A percentile compares a stretch with the other conserved stretches of the same genome.
Conservation (phyloP, 2,888 invertebrate species). For the Chalcis sispes region DNA sequence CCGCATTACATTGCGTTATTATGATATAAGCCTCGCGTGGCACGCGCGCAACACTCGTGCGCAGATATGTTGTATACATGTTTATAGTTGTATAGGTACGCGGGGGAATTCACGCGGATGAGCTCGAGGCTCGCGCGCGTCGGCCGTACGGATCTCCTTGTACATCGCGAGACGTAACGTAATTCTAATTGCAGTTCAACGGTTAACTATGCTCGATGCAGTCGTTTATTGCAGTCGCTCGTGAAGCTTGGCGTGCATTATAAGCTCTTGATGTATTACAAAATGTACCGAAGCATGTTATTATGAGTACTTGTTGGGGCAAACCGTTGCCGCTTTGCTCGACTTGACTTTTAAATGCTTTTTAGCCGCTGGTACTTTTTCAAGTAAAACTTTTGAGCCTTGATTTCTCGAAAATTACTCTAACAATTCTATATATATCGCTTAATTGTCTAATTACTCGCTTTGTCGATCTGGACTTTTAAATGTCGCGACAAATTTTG, state of each 20-base stretch:
- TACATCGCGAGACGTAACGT: conserved; percentile 8
- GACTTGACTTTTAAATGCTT: too few species aligned
- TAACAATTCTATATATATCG: too few species aligned
- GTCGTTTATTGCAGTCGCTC: conserved; percentile 1
- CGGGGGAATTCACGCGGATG: neutral
- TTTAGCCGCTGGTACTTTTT: too few species aligned
- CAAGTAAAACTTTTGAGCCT: too few species aligned
- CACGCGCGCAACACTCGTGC: neutral
- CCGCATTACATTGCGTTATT: conserved; percentile 59
- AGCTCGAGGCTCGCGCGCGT: neutral
- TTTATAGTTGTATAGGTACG: neutral
- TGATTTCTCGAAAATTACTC: too few species aligned
- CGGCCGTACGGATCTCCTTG: too few species aligned
- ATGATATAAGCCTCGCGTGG: conserved; percentile 65
- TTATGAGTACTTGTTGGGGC: conserved; percentile 11
- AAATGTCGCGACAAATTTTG: too few species aligned
- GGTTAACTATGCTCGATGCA: conserved; percentile 24
- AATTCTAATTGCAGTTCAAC: conserved; percentile 47
- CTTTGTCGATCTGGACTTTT: too few species aligned
- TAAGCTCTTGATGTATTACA: conserved; percentile 19
- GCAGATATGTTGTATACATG: neutral
- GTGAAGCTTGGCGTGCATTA: conserved; percentile 13
- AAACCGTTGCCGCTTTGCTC: too few species aligned
- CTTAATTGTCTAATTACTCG: too few species aligned
- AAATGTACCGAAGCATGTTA: conserved; percentile 24